phyloP scores from a whole-genome alignment of 2,113 vertebrate genomes.

The Spizaetus ornatus region DNA sequence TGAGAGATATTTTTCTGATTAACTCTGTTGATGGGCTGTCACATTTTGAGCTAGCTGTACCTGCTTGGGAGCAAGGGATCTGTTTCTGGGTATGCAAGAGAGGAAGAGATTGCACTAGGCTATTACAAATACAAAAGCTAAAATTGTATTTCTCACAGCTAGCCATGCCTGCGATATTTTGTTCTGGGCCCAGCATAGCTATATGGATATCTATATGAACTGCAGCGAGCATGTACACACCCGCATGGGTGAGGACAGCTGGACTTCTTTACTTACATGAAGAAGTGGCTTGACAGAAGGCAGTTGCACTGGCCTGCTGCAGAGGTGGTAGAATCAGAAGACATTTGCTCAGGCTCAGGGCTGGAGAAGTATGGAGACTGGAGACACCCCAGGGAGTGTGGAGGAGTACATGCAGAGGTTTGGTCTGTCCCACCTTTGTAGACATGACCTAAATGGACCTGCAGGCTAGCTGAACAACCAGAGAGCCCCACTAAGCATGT shows the following conservation, averaged over 20 bases:
- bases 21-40: not conserved
- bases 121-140: not conserved
- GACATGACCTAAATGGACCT: not conserved
- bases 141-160: not conserved
- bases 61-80: not conserved
- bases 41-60: not conserved
- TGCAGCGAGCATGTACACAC: not conserved
- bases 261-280: not conserved
- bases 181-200: not conserved
- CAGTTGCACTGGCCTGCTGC: not conserved
- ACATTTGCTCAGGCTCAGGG: not conserved
- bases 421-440: not conserved
- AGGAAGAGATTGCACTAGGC: not conserved
- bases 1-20: not conserved
- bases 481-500: fast-evolving
- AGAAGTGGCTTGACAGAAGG: not conserved
- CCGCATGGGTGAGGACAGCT: not conserved
- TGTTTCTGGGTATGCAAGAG: not conserved
- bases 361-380: not conserved
- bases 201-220: not conserved
- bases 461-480: not conserved
- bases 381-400: not conserved
- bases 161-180: not conserved
- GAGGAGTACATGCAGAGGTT: not conserved
- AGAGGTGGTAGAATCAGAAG: not conserved